Evolutionary conservation across 2,797 vertebrate genomes (phyloP).

Genomic region (Carcharodon carcharias): DNA sequence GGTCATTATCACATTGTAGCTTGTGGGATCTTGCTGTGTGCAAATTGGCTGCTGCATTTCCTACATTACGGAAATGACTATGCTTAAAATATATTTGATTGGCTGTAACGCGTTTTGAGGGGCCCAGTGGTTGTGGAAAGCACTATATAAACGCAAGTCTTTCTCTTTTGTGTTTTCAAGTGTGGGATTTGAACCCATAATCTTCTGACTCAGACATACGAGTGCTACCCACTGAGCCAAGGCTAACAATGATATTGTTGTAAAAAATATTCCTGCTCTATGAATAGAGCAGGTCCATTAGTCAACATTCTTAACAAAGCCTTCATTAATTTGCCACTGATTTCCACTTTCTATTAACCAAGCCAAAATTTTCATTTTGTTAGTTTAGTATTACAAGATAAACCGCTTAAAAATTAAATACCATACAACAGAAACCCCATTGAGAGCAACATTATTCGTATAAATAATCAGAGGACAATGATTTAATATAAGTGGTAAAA

Average conservation of each 20-base stretch:
- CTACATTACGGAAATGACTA: too few species aligned
- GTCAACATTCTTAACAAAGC: not conserved
- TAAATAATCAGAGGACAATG: too few species aligned
- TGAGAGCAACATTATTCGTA: not conserved
- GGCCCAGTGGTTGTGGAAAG: too few species aligned
- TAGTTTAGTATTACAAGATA: not conserved
- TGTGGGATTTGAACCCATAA: not conserved
- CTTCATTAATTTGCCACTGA: not conserved
- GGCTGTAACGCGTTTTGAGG: too few species aligned
- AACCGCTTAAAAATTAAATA: not conserved
- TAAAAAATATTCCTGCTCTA: not conserved
- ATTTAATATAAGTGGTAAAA: not conserved
- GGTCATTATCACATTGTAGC: too few species aligned
- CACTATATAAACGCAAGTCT: too few species aligned
- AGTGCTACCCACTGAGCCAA: not conserved
- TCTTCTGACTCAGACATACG: not conserved
- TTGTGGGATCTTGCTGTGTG: too few species aligned
- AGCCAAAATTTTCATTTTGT: not conserved
- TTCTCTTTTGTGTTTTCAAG: not conserved
- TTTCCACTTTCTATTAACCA: not conserved
- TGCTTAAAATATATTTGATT: too few species aligned
- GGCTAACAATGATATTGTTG: not conserved
- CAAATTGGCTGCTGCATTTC: too few species aligned
- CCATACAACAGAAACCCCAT: not conserved
- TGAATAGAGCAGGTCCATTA: not conserved